Conservation (phyloP, 1,140 invertebrate species). For the Chironomus striatipennis region DNA sequence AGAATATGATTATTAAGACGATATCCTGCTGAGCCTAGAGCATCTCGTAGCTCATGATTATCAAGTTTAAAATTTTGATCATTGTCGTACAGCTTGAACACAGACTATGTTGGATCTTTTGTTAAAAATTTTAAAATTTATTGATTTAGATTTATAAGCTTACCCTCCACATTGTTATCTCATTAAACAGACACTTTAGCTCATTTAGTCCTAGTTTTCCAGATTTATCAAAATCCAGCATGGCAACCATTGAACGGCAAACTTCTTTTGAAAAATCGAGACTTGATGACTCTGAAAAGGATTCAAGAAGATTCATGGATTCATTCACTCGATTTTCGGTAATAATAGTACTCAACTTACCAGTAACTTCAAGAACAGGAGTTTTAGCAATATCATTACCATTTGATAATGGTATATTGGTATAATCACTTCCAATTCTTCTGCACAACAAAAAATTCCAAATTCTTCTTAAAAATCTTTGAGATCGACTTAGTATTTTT, state of each 20-base stretch:
- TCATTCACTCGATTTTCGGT: no score
- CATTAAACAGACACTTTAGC: conserved; percentile 78
- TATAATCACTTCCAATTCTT: background rate
- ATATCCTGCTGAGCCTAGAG: conserved; percentile 81
- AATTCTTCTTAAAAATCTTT: no score
- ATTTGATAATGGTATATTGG: background rate
- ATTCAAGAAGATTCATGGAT: no score
- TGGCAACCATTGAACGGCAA: conserved; percentile 91
- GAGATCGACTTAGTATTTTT: no score
- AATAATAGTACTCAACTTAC: no score
- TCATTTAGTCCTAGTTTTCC: conserved; percentile 92
- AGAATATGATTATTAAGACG: conserved; percentile 82
- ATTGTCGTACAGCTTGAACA: conserved; percentile 79
- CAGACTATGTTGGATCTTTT: conserved; percentile 53
- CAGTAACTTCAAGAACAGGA: no score
- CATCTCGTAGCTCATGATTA: conserved; percentile 75
- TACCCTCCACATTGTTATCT: conserved; percentile 89
- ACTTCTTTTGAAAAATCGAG: conserved; percentile 86
- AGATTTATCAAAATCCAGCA: conserved; percentile 85
- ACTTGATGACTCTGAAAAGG: conserved; percentile 56
- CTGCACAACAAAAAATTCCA: no score
- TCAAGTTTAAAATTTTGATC: conserved; percentile 73
- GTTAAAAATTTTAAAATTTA: no score
- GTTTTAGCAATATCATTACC: no score
- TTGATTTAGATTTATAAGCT: no score